Evolutionary conservation across 1,140 invertebrate genomes (phyloP).

Genomic region (Caerostris darwini): DNA sequence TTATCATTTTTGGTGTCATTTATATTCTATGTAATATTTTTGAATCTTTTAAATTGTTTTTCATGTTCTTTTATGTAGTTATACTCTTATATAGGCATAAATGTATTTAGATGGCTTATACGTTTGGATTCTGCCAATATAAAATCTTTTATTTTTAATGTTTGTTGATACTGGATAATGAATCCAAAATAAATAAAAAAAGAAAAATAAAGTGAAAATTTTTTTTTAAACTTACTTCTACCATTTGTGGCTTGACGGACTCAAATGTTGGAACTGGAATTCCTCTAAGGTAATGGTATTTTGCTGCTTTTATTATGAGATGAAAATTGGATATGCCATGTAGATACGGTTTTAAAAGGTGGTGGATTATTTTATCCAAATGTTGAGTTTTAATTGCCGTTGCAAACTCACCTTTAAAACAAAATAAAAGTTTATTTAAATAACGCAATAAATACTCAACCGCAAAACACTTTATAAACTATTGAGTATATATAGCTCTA

Average conservation of each 20-base stretch:
- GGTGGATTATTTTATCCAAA: slow-evolving; percentile 63
- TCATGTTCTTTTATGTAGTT: too few species aligned
- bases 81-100: background rate
- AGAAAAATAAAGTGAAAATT: background rate
- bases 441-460: background rate
- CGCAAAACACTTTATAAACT: background rate
- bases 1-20: too few species aligned
- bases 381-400: slow-evolving; percentile 38
- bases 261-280: slow-evolving; percentile 43
- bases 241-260: slow-evolving; percentile 53
- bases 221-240: slow-evolving; percentile 13
- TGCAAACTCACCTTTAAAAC: slow-evolving; percentile 28
- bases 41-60: too few species aligned
- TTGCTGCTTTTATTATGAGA: slow-evolving; percentile 19
- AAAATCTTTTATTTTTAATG: too few species aligned
- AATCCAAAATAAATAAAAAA: background rate
- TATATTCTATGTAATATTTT: too few species aligned
- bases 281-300: slow-evolving; percentile 69
- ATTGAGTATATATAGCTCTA: background rate
- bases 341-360: slow-evolving; percentile 57
- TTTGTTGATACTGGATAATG: too few species aligned
- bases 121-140: too few species aligned
- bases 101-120: background rate
- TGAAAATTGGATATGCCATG: background rate
- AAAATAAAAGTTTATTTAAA: background rate